Conservation (phyloP, 2,888 invertebrate genomes). For the Erebia ligea region DNA sequence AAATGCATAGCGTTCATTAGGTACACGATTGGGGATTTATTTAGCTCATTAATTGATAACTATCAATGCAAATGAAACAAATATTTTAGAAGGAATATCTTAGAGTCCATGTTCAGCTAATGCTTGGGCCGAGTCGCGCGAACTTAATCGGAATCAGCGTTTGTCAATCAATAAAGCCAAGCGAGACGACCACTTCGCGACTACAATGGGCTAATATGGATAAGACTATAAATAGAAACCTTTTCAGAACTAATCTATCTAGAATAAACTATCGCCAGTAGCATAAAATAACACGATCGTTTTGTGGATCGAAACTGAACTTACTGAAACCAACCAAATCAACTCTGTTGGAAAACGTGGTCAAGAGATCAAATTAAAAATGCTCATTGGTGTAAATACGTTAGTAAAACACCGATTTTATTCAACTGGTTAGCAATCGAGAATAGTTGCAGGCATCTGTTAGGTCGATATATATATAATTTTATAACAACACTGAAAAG, state of each 20-base stretch:
- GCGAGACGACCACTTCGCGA: slow-evolving; percentile 62
- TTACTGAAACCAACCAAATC: too few relatives aligned
- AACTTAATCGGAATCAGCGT: slow-evolving; percentile 75
- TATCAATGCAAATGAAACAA: slow-evolving; percentile 45
- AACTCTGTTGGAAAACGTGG: too few relatives aligned
- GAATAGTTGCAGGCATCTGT: neutral
- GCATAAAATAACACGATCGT: neutral
- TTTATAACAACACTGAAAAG: slow-evolving; percentile 3
- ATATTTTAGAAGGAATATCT: slow-evolving; percentile 50
- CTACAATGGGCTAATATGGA: slow-evolving; percentile 55
- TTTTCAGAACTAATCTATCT: too few relatives aligned
- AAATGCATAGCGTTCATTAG: slow-evolving; percentile 30
- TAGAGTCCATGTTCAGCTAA: slow-evolving; percentile 65
- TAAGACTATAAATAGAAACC: slow-evolving; percentile 37
- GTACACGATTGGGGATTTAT: slow-evolving; percentile 47
- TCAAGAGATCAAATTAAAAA: too few relatives aligned
- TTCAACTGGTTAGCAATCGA: neutral
- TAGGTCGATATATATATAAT: neutral
- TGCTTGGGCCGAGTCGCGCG: slow-evolving; percentile 67
- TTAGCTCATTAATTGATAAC: slow-evolving; percentile 48
- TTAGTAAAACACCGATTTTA: neutral
- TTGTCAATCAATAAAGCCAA: slow-evolving; percentile 79
- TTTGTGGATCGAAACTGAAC: too few relatives aligned
- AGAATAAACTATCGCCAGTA: neutral
- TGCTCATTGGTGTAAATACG: neutral